A percentile compares a stretch with the other conserved stretches of the same genome.
Conservation (phyloP, 2,888 invertebrate species). For the Drosophila mimetica region DNA sequence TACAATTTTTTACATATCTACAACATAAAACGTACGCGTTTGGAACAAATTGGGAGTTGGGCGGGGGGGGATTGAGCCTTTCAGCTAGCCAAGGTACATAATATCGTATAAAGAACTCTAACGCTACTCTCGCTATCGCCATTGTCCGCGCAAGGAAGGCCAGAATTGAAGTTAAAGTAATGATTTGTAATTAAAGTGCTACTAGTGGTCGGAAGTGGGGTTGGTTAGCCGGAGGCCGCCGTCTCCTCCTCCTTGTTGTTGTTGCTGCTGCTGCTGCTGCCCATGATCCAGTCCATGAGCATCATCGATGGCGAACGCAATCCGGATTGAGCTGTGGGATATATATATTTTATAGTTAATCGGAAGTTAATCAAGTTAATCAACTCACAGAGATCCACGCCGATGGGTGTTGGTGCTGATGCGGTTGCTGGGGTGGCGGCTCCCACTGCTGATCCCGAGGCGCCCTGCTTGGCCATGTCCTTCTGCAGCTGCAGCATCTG, state of each 20-base stretch:
- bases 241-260: slow-evolving; percentile 53
- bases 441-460: slow-evolving; percentile 7
- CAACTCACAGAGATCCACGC: slow-evolving; percentile 89
- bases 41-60: slow-evolving; percentile 27
- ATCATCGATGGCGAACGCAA: slow-evolving; percentile 92
- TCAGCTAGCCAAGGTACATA: slow-evolving; percentile 62
- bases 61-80: slow-evolving; percentile 17
- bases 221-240: slow-evolving; percentile 2
- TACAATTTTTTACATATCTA: slow-evolving; percentile 77
- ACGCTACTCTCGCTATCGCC: slow-evolving; percentile 36
- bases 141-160: slow-evolving; percentile 20
- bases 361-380: too few relatives aligned
- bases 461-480: slow-evolving; percentile 88
- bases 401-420: slow-evolving; percentile 85
- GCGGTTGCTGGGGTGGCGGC: slow-evolving; percentile 3
- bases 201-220: too few relatives aligned
- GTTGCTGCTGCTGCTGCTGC: slow-evolving; percentile 86
- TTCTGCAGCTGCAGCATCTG: slow-evolving; percentile 91
- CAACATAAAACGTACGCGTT: slow-evolving; percentile 64
- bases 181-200: slow-evolving; percentile 15
- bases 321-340: slow-evolving; percentile 88
- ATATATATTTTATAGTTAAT: background rate
- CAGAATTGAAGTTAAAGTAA: slow-evolving; percentile 4
- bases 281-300: slow-evolving; percentile 92
- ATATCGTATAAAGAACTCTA: slow-evolving; percentile 59